Evolutionary conservation across 2,797 vertebrate genomes (phyloP), one percentile per base, ranked within the genome.

Genomic region (Megaceryle alcyon): DNA sequence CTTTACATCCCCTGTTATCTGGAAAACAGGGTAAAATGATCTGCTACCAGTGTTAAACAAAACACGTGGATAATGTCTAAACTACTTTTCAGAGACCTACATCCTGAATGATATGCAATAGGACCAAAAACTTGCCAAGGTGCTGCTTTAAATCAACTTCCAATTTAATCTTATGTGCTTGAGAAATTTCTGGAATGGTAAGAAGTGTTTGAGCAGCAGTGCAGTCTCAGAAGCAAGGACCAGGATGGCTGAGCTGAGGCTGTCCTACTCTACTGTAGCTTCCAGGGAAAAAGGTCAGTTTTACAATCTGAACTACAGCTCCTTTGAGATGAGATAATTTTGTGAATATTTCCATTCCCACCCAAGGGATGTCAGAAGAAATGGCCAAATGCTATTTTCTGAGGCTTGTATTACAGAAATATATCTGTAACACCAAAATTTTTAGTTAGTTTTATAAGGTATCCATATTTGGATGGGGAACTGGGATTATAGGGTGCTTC

Each of bases 331-430:
- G 66, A 92, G 83, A 51, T 94, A 60, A 95, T 94, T 64, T 68
- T 51, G n/a, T 37, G 66, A 83, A 82, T 68, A 18, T 60, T 93
- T 92, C 88, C 82, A 93, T 94, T 94, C 53, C 60, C 43, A 64
- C 66, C 91, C 54, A 63, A 87, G 73, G 37, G 57, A 46, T 92
- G 90, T 93, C 90, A 93, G 61, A 93, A 95, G 73, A 81, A 97
- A 94, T 71, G 87, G 75, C 43, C 63, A 91, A 84, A 72, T 85
- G 68, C 33, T 86, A 49, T 80, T 97, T 95, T 86, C 78, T 91
- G 75, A 85, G 56, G 64, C 68, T 90, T 90, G 73, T 86, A 53
- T 90, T 90, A 77, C 48, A 90, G 88, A 51, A 51, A 51, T 28
- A 51, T 16, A 68, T 43, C 77, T 14, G 3, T 82, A 80, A 68